Conservation (phyloP, 2,113 vertebrate genomes). For the Motacilla alba region DNA sequence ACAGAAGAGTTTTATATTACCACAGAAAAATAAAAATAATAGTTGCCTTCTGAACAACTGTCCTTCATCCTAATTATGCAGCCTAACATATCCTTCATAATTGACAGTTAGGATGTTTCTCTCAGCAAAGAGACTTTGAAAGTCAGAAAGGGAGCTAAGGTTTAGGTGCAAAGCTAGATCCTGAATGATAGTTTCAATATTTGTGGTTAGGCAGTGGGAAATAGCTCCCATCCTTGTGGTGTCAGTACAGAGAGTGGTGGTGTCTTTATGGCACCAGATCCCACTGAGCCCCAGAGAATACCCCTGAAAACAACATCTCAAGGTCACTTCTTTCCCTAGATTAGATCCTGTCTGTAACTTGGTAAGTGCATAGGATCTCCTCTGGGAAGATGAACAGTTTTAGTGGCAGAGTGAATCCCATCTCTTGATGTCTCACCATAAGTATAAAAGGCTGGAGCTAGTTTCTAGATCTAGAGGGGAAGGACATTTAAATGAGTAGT, state of each 20-base stretch:
- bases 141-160: background rate
- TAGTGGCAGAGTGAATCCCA: background rate
- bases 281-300: background rate
- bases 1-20: background rate
- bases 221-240: background rate
- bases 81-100: background rate
- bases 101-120: background rate
- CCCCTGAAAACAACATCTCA: background rate
- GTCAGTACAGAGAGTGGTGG: background rate
- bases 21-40: background rate
- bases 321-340: background rate
- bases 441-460: background rate
- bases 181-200: background rate
- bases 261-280: background rate
- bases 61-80: slow-evolving; percentile 12
- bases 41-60: background rate
- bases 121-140: background rate
- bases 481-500: background rate
- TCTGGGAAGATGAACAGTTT: background rate
- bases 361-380: background rate
- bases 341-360: background rate
- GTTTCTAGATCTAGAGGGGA: background rate
- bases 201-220: background rate
- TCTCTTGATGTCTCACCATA: background rate
- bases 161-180: background rate